Evolutionary conservation across 2,797 vertebrate genomes (phyloP).

Genomic region (Anguilla pacifica): DNA sequence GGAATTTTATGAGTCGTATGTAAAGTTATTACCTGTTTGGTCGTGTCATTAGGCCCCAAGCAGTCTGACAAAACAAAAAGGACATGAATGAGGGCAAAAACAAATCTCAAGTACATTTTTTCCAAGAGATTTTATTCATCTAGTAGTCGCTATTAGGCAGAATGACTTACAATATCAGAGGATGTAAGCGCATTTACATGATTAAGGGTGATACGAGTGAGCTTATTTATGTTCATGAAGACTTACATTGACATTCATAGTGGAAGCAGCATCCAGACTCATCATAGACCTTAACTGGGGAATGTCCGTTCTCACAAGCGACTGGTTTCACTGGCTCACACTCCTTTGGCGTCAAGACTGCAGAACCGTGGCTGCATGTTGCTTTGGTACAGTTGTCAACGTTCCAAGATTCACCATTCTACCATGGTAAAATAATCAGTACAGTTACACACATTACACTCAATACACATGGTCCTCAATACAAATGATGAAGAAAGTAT

Average conservation of each 20-base stretch:
- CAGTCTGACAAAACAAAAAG: constrained; percentile 65
- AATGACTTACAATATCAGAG: neutral
- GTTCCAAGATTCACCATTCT: too few species aligned
- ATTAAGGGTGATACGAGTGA: neutral
- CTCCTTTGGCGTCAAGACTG: too few species aligned
- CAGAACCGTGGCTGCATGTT: too few species aligned
- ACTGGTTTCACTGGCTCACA: too few species aligned
- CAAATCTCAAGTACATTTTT: neutral
- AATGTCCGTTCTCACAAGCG: constrained; percentile 75
- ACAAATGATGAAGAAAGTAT: too few species aligned
- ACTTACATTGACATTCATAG: constrained; percentile 79
- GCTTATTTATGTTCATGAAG: neutral
- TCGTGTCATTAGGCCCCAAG: constrained; percentile 77
- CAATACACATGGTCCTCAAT: too few species aligned
- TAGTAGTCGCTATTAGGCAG: neutral
- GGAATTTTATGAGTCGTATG: neutral
- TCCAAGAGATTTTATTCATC: neutral
- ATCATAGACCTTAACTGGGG: constrained; percentile 63
- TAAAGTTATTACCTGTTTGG: constrained; percentile 63
- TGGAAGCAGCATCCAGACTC: constrained; percentile 76
- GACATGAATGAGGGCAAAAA: constrained; percentile 18
- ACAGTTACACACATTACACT: too few species aligned
- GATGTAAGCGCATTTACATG: neutral
- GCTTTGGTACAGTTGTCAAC: too few species aligned
- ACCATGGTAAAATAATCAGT: too few species aligned